Evolutionary conservation across 2,888 invertebrate species (phyloP).

Genomic region (Parapristionchus giblindavisi): DNA sequence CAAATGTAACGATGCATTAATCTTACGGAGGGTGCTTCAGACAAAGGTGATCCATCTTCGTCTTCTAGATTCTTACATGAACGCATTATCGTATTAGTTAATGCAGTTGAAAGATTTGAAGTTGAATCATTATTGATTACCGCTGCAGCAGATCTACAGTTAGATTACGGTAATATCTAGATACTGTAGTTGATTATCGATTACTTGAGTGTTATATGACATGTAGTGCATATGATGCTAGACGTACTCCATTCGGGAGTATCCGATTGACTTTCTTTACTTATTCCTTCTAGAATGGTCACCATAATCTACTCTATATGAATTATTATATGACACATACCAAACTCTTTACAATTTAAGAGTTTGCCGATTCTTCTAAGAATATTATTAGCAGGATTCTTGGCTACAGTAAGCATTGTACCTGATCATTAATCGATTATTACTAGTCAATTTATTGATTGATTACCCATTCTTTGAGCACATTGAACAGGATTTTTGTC

Average conservation of each 20-base stretch:
- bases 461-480: not conserved
- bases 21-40: not conserved
- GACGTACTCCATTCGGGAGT: not conserved
- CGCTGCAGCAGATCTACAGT: too few species aligned
- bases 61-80: not conserved
- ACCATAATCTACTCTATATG: not conserved
- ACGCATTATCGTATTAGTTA: not conserved
- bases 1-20: too few species aligned
- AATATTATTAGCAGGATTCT: not conserved
- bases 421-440: not conserved
- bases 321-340: not conserved
- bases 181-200: not conserved
- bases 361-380: not conserved
- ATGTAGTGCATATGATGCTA: conserved; percentile 3
- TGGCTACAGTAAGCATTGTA: not conserved
- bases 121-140: not conserved
- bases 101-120: not conserved
- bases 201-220: conserved; percentile 23
- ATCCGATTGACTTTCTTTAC: not conserved
- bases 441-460: not conserved
- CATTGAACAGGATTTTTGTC: not conserved
- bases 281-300: not conserved
- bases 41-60: not conserved
- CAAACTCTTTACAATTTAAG: not conserved
- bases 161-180: too few species aligned